A percentile compares a stretch with the other conserved stretches of the same genome.
Conservation (phyloP, 92 coral and sea anemone species). For the Porites evermanni region DNA sequence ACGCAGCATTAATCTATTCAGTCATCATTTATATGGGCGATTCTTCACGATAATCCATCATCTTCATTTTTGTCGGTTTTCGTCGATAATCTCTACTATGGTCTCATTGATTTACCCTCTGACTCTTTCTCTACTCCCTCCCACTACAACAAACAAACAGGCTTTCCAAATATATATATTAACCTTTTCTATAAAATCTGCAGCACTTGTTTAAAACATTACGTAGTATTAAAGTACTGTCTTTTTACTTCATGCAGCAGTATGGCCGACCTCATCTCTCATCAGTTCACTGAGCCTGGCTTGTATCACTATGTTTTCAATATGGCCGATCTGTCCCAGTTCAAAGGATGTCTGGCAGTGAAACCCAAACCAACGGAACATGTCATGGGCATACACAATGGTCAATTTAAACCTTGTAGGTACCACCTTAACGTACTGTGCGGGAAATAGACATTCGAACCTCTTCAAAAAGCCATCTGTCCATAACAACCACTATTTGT, state of each 20-base stretch:
- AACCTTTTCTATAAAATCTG: too few species aligned
- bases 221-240: neutral
- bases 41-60: too few species aligned
- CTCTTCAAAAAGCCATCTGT: too few species aligned
- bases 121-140: too few species aligned
- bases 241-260: neutral
- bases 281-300: slow-evolving; percentile 45
- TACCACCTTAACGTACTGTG: neutral
- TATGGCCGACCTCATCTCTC: slow-evolving; percentile 18
- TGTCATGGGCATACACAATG: slow-evolving; percentile 44
- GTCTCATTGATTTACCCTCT: too few species aligned
- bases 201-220: neutral
- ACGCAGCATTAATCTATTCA: too few species aligned
- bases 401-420: slow-evolving; percentile 64
- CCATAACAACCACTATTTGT: too few species aligned
- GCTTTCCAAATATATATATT: too few species aligned
- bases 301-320: slow-evolving; percentile 30
- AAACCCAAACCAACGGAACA: slow-evolving; percentile 63
- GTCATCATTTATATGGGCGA: too few species aligned
- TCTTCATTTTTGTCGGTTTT: too few species aligned
- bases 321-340: slow-evolving; percentile 27
- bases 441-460: neutral
- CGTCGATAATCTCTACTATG: too few species aligned
- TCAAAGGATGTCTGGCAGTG: slow-evolving; percentile 50
- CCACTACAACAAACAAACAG: too few species aligned